Evolutionary conservation across 92 coral and sea anemone genomes (phyloP), one percentile per base, ranked within the genome.

Genomic region (Palythoa caribaeorum): DNA sequence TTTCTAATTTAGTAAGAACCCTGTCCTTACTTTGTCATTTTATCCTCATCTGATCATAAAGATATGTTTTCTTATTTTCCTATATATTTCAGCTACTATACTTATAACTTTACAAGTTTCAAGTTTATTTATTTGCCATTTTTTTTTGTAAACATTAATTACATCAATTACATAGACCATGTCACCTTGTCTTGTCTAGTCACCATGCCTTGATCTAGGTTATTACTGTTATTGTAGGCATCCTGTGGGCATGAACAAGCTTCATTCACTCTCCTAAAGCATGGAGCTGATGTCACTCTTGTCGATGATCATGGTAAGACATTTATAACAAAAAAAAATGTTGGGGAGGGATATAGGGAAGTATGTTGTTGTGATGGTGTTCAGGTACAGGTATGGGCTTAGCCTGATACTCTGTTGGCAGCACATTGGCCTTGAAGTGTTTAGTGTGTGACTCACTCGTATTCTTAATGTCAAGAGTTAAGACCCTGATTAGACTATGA

Each of bases 241-340:
- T 89, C 95, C 12, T 94, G 91, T 84, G 99, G 99, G 21, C 94
- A 91, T 72, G 96, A 89, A 65, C 55, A 55, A 50, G 63, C 93
- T 4, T 95, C 99, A 38, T 89, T 77, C n/a, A 84, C 91, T 6
- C 90, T 97, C 53, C 88, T 97, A 19, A 78, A 89, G 14, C 92
- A 94, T 90, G 99, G 99, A 9, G 99, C 99, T 47, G 96, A 97
- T 90, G 97, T 97, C 28, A 91, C 96, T 2, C 59, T 97, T n/a
- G 93, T 94, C 19, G 99, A 97, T 84, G 99, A 97, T 55, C 75
- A 88, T 77, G 99, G 98, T 93, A 63, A 15, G 93, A 84, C 12
- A 35, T 47, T 39, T 14, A 15, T 1, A 35, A 35, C 38, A 48
- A 78, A 38, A 78, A 28, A 52, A 40, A 1, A 50, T 11, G 6